phyloP scores from a whole-genome alignment of 2,888 invertebrate species.

The Augochlorella aurata region DNA sequence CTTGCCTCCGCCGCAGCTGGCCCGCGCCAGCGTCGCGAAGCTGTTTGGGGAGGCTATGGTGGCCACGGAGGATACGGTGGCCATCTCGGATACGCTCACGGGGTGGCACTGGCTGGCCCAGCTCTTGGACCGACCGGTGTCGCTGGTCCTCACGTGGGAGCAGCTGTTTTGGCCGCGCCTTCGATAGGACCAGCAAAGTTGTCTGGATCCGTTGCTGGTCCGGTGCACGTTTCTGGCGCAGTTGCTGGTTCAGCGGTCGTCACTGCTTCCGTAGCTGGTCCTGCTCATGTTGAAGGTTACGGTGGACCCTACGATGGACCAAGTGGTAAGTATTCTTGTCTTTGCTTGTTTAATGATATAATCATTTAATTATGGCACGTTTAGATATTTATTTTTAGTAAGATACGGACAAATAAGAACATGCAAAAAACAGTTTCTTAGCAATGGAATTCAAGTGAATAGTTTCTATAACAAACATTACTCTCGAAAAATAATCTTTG shows the following conservation, averaged over 20 bases:
- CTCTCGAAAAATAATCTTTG: too few relatives aligned
- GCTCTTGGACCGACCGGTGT: conserved; percentile 72
- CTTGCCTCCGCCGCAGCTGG: conserved; percentile 68
- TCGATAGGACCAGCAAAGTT: conserved; percentile 76
- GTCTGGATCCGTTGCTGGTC: conserved; percentile 77
- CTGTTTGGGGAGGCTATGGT: conserved; percentile 58
- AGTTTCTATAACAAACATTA: too few relatives aligned
- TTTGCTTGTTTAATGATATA: neutral
- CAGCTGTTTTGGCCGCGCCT: conserved; percentile 74
- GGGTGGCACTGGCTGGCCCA: conserved; percentile 76
- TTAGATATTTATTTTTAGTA: too few relatives aligned
- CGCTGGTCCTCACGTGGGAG: conserved; percentile 76
- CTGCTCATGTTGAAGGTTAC: conserved; percentile 76
- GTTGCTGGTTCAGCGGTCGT: conserved; percentile 78
- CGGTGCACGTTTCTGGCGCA: conserved; percentile 78
- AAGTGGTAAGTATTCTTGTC: conserved; percentile 28
- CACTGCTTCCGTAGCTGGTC: conserved; percentile 77
- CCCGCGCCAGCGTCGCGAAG: conserved; percentile 72
- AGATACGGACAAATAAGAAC: too few relatives aligned
- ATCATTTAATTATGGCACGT: too few relatives aligned
- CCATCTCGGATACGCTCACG: conserved; percentile 69
- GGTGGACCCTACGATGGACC: conserved; percentile 58
- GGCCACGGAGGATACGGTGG: conserved; percentile 65
- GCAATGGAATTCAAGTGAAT: too few relatives aligned
- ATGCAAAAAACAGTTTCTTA: too few relatives aligned